Evolutionary conservation across 2,888 invertebrate species (phyloP).

Genomic region (Agrilus cyanescens): DNA sequence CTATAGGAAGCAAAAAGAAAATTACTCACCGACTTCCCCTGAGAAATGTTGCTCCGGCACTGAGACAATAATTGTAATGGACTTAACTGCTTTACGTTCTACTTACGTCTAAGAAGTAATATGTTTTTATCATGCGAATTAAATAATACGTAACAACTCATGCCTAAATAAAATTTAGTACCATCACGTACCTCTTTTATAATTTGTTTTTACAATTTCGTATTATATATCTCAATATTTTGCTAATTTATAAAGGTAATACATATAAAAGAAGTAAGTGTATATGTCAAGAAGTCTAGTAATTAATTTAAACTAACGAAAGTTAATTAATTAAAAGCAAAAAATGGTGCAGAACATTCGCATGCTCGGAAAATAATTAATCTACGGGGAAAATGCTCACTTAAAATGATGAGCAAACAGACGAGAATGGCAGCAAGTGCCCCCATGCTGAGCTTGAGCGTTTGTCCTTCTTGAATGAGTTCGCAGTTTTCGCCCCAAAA

Average conservation of each 20-base stretch:
- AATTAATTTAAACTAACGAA: too few relatives aligned
- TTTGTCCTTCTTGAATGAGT: slow-evolving; percentile 86
- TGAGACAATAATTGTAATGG: slow-evolving; percentile 30
- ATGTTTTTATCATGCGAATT: too few relatives aligned
- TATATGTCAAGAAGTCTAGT: too few relatives aligned
- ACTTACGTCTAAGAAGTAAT: background rate
- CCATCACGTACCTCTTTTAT: too few relatives aligned
- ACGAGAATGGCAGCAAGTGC: slow-evolving; percentile 95
- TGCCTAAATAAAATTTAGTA: too few relatives aligned
- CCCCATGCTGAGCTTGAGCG: slow-evolving; percentile 90
- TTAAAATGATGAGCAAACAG: slow-evolving; percentile 90
- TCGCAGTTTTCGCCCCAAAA: slow-evolving; percentile 94
- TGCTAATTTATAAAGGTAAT: too few relatives aligned
- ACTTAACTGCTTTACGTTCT: slow-evolving; percentile 1
- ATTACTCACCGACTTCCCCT: slow-evolving; percentile 26
- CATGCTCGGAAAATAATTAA: background rate
- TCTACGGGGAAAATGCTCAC: slow-evolving; percentile 52
- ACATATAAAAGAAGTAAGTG: too few relatives aligned
- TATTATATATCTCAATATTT: too few relatives aligned
- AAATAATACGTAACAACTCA: too few relatives aligned
- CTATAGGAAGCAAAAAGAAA: slow-evolving; percentile 38
- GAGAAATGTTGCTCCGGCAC: slow-evolving; percentile 34
- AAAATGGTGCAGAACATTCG: background rate
- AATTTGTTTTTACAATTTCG: too few relatives aligned
- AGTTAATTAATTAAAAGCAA: too few relatives aligned